Conservation (phyloP, 2,113 vertebrate species). For the Solea senegalensis region DNA sequence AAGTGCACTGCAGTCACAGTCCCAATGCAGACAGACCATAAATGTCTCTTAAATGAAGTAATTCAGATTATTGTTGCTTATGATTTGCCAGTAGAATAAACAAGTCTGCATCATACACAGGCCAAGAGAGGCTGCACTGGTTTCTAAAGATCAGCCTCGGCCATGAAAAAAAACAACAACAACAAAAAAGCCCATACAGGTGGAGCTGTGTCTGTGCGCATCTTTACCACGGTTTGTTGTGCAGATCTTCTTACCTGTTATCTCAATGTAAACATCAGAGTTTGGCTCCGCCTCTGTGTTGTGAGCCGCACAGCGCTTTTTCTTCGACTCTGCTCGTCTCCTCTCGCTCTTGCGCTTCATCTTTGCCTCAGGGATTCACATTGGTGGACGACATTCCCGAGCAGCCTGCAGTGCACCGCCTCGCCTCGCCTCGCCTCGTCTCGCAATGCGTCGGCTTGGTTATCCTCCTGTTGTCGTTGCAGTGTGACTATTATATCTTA, state of each 20-base stretch:
- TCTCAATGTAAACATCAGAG: conserved; percentile 78
- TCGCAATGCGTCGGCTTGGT: conserved; percentile 29
- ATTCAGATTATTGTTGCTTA: no score
- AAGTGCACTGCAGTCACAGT: no score
- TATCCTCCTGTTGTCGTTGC: conserved; percentile 22
- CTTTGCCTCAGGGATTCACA: conserved; percentile 49
- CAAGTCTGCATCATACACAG: no score
- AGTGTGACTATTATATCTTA: conserved; percentile 40
- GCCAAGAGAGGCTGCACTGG: no score
- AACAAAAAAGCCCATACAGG: no score
- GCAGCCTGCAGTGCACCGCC: conserved; percentile 14
- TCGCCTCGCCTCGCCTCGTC: background rate
- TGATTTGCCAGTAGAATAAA: no score
- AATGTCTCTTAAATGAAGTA: no score
- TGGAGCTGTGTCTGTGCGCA: no score
- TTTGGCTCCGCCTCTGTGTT: conserved; percentile 74
- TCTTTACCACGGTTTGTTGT: no score
- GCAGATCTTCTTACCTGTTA: conserved; percentile 78
- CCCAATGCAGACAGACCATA: no score
- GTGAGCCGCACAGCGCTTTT: conserved; percentile 76
- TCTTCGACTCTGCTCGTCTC: conserved; percentile 79
- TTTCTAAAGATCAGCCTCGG: no score
- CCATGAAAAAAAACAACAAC: no score
- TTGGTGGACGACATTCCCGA: conserved; percentile 49
- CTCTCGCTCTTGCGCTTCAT: conserved; percentile 86